Percentiles rank a stretch among this genome's conserved stretches.
Evolutionary conservation across 1,140 invertebrate species (phyloP).

Genomic region (Brachionus manjavacas): DNA sequence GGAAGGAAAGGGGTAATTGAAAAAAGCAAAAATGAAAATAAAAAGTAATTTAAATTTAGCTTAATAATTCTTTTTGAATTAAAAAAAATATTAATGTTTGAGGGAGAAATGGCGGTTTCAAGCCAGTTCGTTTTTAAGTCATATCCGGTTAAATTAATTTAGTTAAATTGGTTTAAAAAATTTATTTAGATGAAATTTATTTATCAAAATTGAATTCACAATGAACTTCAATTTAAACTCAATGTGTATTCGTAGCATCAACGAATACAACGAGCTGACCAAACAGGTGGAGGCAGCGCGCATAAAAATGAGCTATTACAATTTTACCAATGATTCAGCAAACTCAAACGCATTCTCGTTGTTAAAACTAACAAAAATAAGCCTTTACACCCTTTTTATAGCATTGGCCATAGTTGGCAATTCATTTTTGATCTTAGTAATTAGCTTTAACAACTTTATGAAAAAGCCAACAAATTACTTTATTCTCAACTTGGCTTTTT

Average conservation of each 20-base stretch:
- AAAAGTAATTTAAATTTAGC: no score
- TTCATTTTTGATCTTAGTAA: neutral
- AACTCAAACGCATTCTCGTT: neutral
- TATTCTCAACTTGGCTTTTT: constrained; percentile 13
- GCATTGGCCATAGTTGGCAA: neutral
- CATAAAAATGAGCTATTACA: neutral
- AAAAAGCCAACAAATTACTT: constrained; percentile 24
- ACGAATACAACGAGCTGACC: neutral
- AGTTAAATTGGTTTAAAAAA: no score
- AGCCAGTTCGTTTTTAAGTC: no score
- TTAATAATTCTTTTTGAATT: no score
- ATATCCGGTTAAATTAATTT: no score
- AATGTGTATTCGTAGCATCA: neutral
- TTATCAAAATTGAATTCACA: neutral
- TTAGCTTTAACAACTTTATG: neutral
- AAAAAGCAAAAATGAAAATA: no score
- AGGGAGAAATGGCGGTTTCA: no score
- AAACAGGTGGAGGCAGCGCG: neutral
- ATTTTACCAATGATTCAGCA: neutral
- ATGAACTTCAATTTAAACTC: neutral
- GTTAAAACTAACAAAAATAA: neutral
- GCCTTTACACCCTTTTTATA: neutral
- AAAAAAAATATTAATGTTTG: no score
- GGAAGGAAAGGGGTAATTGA: no score
- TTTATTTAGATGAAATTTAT: neutral